Evolutionary conservation across 1,140 invertebrate species (phyloP).

Genomic region (Limonius californicus): DNA sequence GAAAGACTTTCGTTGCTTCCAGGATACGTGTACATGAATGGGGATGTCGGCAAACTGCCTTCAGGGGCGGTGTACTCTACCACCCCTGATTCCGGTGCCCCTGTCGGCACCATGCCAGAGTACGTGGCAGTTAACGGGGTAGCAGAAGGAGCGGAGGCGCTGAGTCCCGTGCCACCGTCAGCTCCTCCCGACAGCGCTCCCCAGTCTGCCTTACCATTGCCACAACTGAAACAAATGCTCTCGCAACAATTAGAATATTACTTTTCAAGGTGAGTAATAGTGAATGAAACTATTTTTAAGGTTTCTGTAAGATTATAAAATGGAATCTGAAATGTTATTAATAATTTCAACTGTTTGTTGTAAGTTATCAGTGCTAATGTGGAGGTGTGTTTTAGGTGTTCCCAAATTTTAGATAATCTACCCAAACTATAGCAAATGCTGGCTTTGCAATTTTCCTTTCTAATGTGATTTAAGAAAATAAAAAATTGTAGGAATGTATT

Average conservation of each 20-base stretch:
- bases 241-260: slow-evolving; percentile 85
- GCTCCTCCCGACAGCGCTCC: slow-evolving; percentile 32
- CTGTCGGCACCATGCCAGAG: slow-evolving; percentile 31
- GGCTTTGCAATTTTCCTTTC: too few relatives aligned
- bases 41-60: slow-evolving; percentile 67
- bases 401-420: too few relatives aligned
- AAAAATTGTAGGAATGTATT: too few relatives aligned
- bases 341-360: too few relatives aligned
- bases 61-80: slow-evolving; percentile 61
- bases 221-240: slow-evolving; percentile 74
- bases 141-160: slow-evolving; percentile 43
- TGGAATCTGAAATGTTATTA: too few relatives aligned
- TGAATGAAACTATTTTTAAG: too few relatives aligned
- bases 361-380: too few relatives aligned
- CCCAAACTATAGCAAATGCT: too few relatives aligned
- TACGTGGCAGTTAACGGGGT: slow-evolving; percentile 39
- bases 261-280: slow-evolving; percentile 77
- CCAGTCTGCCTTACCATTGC: slow-evolving; percentile 54
- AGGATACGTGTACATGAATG: slow-evolving; percentile 76
- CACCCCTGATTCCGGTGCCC: slow-evolving; percentile 36
- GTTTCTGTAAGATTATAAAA: too few relatives aligned
- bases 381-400: too few relatives aligned
- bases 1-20: slow-evolving; percentile 33
- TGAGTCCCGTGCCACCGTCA: slow-evolving; percentile 33
- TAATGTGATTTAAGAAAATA: too few relatives aligned